phyloP scores from a whole-genome alignment of 1,140 invertebrate genomes.

The Oscheius sp. region DNA sequence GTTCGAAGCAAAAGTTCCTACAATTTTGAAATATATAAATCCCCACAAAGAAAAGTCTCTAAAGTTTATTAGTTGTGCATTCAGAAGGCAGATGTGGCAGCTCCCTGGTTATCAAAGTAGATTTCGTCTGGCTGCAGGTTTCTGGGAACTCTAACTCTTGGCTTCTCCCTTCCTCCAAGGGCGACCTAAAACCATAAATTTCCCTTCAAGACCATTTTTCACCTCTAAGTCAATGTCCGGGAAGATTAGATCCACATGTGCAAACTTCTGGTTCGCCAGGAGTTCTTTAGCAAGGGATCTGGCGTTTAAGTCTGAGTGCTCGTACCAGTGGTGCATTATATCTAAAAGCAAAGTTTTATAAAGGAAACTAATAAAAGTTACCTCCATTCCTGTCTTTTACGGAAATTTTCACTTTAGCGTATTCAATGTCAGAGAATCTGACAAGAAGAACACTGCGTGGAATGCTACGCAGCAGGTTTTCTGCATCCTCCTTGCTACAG shows the following conservation, averaged over 20 bases:
- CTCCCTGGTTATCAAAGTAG: constrained; percentile 58
- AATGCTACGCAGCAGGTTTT: constrained; percentile 49
- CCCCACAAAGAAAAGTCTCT: no score
- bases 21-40: no score
- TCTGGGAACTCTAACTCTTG: constrained; percentile 44
- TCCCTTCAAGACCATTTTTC: no score
- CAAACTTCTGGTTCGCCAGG: constrained; percentile 55
- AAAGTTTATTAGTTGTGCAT: constrained; percentile 11
- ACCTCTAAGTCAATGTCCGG: constrained; percentile 56
- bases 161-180: constrained; percentile 51
- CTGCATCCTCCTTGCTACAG: constrained; percentile 58
- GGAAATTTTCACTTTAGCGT: constrained; percentile 59
- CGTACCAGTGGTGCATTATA: constrained; percentile 60
- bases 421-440: constrained; percentile 60
- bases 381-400: constrained; percentile 54
- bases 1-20: no score
- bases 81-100: constrained; percentile 31
- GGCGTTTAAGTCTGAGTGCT: constrained; percentile 49
- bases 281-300: constrained; percentile 49
- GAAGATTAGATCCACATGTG: constrained; percentile 58
- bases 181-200: constrained; percentile 29
- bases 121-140: constrained; percentile 53
- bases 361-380: constrained; percentile 28
- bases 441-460: constrained; percentile 52
- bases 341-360: constrained; percentile 37